These are phyloP conservation scores for Ectropis crepuscularia DNA, from an alignment of 2,888 invertebrate species.

Conservation along the genomic window DNA sequence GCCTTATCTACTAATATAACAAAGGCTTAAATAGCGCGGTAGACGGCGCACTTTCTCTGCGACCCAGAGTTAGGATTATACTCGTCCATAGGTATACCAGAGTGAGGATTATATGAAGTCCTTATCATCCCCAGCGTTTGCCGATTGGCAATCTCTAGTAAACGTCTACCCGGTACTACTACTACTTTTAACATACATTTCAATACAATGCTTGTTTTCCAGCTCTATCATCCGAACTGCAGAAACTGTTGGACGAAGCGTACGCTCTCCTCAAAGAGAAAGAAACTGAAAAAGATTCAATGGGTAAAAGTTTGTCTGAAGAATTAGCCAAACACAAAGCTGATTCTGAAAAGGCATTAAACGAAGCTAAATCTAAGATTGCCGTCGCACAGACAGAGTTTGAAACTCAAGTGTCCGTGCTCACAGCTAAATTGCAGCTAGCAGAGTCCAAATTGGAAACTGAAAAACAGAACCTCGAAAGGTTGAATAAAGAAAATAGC, in stretches of 20 bases:
- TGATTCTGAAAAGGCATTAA: constrained; percentile 81
- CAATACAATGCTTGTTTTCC: constrained; percentile 42
- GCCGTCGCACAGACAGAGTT: constrained; percentile 87
- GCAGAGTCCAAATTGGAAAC: constrained; percentile 79
- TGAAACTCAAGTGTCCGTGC: constrained; percentile 83
- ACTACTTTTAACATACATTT: background rate
- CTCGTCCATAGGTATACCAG: constrained; percentile 52
- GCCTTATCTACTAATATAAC: too few species aligned
- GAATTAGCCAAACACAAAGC: constrained; percentile 71
- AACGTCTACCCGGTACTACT: too few species aligned
- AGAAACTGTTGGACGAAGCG: constrained; percentile 80
- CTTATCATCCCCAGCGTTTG: too few species aligned
- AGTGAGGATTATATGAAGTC: background rate
- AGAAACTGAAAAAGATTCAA: constrained; percentile 79
- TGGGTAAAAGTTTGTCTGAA: constrained; percentile 80
- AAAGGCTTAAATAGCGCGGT: too few species aligned
- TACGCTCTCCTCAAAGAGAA: constrained; percentile 81
- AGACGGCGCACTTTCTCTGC: too few species aligned
- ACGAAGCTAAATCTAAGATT: constrained; percentile 86
- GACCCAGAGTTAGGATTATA: too few species aligned
- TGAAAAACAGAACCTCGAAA: constrained; percentile 78
- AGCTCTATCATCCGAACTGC: constrained; percentile 80
- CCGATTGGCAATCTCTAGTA: too few species aligned
- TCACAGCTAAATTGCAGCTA: constrained; percentile 81
- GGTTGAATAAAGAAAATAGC: constrained; percentile 76